These are phyloP conservation scores for Euleptes europaea DNA, from an alignment of 2,113 vertebrate species.

Conservation along the genomic window DNA sequence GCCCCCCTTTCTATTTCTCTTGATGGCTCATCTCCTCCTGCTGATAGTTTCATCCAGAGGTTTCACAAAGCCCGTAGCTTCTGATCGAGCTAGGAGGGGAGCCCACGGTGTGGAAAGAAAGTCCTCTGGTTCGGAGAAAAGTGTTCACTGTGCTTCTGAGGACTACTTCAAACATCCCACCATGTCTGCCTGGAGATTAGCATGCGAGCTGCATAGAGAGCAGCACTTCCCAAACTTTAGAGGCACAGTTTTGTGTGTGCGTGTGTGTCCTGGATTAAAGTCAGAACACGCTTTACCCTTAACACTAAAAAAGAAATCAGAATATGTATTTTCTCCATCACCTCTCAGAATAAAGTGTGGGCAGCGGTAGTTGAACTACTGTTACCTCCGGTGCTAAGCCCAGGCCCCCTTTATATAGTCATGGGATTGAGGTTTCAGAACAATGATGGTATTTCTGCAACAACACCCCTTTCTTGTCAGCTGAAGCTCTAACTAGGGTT, in stretches of 20 bases:
- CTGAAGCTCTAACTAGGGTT: too few species aligned
- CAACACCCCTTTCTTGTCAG: too few species aligned
- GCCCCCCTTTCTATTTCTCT: neutral
- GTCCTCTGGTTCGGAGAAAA: neutral
- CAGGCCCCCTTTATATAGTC: too few species aligned
- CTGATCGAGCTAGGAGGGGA: neutral
- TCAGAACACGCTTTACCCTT: neutral
- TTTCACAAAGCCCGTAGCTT: neutral
- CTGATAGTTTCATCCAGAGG: neutral
- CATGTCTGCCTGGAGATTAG: neutral
- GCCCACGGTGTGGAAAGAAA: neutral
- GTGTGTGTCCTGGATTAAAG: neutral
- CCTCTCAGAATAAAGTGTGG: neutral
- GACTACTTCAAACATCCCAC: neutral
- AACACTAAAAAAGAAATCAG: neutral
- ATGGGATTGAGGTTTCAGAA: too few species aligned
- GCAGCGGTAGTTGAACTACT: neutral
- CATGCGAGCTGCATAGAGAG: neutral
- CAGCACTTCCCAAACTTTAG: neutral
- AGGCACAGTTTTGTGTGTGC: neutral
- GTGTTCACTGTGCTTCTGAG: neutral
- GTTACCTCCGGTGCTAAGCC: too few species aligned
- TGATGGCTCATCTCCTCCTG: neutral
- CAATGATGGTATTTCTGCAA: too few species aligned
- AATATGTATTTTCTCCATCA: neutral